Percentiles rank a stretch among this genome's conserved stretches.
Evolutionary conservation across 1,140 invertebrate species (phyloP).

Genomic region (Conus ventricosus): DNA sequence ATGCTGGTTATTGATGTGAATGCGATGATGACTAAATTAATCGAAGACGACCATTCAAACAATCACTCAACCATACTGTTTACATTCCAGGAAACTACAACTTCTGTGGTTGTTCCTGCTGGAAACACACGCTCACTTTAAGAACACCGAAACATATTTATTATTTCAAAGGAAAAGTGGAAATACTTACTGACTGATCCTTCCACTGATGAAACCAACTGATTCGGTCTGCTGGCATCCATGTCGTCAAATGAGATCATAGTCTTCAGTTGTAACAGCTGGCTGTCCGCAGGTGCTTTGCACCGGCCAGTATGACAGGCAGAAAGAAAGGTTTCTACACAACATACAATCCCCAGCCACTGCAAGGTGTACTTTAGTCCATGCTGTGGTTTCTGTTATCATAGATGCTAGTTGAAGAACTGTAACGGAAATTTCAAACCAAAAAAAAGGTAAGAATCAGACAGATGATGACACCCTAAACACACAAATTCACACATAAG

Average conservation of each 20-base stretch:
- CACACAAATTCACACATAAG: too few relatives aligned
- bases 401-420: too few relatives aligned
- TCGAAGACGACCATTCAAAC: too few relatives aligned
- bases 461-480: too few relatives aligned
- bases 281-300: neutral
- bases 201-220: neutral
- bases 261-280: neutral
- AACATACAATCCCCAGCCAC: neutral
- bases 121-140: neutral
- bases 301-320: neutral
- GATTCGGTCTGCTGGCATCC: neutral
- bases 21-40: too few relatives aligned
- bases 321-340: neutral
- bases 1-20: too few relatives aligned
- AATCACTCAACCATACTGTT: too few relatives aligned
- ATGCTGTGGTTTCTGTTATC: neutral
- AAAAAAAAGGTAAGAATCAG: too few relatives aligned
- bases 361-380: neutral
- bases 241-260: conserved; percentile 3
- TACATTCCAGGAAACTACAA: too few relatives aligned
- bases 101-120: too few relatives aligned
- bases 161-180: neutral
- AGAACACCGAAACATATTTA: neutral
- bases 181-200: neutral
- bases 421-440: too few relatives aligned